Evolutionary conservation across 2,797 vertebrate genomes (phyloP).

Genomic region (Sebastes diaconus): DNA sequence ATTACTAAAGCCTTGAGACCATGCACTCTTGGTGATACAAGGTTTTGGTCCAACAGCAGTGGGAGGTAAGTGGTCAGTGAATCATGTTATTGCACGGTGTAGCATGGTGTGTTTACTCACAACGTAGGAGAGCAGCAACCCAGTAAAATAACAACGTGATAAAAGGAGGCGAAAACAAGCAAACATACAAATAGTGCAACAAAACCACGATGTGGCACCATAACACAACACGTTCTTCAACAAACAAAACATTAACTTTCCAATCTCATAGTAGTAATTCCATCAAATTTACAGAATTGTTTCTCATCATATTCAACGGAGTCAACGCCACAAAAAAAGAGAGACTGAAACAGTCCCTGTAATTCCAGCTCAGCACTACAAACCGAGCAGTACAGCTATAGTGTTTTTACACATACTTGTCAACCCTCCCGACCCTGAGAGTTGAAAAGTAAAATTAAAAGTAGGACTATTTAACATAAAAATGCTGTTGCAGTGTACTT

Average conservation of each 20-base stretch:
- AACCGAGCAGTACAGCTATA: background rate
- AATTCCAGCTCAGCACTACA: constrained; percentile 11
- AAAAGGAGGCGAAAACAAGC: constrained; percentile 12
- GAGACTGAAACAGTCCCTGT: background rate
- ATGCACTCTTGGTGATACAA: background rate
- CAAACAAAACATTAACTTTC: background rate
- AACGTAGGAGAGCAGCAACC: constrained; percentile 1
- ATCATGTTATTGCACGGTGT: constrained; percentile 30
- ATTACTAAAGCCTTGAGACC: background rate
- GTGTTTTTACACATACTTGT: background rate
- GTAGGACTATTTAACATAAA: too few species aligned
- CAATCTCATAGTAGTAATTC: background rate
- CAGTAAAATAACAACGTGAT: constrained; percentile 21
- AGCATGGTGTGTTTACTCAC: constrained; percentile 35
- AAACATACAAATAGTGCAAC: constrained; percentile 16
- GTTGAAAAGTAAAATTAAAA: too few species aligned
- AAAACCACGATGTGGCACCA: constrained; percentile 20
- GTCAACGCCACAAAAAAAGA: background rate
- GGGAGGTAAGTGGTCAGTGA: constrained; percentile 34
- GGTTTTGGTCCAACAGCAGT: background rate
- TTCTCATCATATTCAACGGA: background rate
- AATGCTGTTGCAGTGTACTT: too few species aligned
- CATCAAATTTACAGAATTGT: background rate
- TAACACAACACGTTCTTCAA: background rate
- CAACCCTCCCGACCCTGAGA: too few species aligned